Evolutionary conservation across 1,140 invertebrate genomes (phyloP).

Genomic region (Platyscapa corneri): DNA sequence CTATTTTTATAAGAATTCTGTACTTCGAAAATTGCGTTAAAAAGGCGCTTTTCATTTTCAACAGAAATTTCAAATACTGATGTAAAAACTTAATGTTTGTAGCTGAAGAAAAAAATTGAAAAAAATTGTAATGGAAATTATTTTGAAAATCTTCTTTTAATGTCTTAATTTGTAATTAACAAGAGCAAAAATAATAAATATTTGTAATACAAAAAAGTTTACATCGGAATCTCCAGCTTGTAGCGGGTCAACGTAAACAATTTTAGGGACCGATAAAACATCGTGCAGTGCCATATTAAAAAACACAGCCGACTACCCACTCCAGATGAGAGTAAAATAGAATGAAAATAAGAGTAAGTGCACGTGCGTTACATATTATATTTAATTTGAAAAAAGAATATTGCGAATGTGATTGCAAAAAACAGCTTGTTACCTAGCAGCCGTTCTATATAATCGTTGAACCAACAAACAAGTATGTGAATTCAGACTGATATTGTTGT

Average conservation of each 20-base stretch:
- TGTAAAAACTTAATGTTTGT: neutral
- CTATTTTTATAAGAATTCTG: too few relatives aligned
- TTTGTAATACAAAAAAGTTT: neutral
- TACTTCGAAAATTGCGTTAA: too few relatives aligned
- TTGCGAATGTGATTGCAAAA: conserved; percentile 44
- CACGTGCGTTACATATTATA: conserved; percentile 15
- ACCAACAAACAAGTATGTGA: conserved; percentile 26
- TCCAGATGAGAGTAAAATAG: conserved; percentile 4
- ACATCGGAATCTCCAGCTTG: neutral
- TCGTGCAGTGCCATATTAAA: conserved; percentile 43
- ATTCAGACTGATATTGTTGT: conserved; percentile 50
- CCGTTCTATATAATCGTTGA: conserved; percentile 36
- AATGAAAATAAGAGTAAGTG: neutral
- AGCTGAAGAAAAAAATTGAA: neutral
- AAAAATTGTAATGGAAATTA: neutral
- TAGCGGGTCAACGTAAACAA: conserved; percentile 9
- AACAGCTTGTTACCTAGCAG: conserved; percentile 31
- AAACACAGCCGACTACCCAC: conserved; percentile 2
- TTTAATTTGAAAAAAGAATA: conserved; percentile 33
- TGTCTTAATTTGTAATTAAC: neutral
- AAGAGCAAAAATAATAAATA: neutral
- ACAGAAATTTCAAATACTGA: neutral
- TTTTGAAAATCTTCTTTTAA: neutral
- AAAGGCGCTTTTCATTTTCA: neutral
- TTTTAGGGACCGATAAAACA: conserved; percentile 25